Evolutionary conservation across 2,113 vertebrate species (phyloP).

Genomic region (Spheniscus mendiculus): DNA sequence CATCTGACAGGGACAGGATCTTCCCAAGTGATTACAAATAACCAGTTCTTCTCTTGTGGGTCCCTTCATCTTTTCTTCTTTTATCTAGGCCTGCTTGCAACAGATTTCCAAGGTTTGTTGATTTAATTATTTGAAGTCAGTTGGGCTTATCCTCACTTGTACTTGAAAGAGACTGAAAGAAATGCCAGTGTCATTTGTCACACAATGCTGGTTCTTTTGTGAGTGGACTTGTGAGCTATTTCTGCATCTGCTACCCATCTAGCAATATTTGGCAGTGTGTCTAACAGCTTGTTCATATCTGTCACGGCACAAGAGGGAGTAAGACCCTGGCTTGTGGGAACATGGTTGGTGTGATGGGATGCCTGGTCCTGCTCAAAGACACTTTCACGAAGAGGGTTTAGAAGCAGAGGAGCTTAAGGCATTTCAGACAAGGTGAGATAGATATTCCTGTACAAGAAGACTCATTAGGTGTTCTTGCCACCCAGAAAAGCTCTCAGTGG

Average conservation of each 20-base stretch:
- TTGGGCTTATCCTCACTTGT: background rate
- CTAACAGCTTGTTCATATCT: background rate
- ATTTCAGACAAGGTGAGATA: background rate
- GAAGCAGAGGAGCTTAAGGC: background rate
- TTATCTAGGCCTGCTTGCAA: background rate
- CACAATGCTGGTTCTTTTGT: background rate
- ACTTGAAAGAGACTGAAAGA: background rate
- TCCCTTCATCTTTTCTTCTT: background rate
- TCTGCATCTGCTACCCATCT: background rate
- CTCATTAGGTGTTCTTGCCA: background rate
- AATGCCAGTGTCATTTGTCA: background rate
- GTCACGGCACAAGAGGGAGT: background rate
- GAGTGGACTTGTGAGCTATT: background rate
- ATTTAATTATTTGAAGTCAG: conserved; percentile 3
- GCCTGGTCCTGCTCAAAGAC: background rate
- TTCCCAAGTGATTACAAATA: background rate
- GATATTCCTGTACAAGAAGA: background rate
- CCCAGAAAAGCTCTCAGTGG: background rate
- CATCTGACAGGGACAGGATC: background rate
- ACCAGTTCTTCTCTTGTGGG: background rate
- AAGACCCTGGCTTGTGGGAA: background rate
- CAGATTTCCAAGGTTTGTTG: background rate
- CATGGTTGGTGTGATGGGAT: background rate
- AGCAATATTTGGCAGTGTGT: background rate
- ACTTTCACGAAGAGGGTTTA: background rate